Evolutionary conservation across 2,113 vertebrate species (phyloP), one percentile per base, ranked within the genome.

Genomic region (Gallinago undulata): DNA sequence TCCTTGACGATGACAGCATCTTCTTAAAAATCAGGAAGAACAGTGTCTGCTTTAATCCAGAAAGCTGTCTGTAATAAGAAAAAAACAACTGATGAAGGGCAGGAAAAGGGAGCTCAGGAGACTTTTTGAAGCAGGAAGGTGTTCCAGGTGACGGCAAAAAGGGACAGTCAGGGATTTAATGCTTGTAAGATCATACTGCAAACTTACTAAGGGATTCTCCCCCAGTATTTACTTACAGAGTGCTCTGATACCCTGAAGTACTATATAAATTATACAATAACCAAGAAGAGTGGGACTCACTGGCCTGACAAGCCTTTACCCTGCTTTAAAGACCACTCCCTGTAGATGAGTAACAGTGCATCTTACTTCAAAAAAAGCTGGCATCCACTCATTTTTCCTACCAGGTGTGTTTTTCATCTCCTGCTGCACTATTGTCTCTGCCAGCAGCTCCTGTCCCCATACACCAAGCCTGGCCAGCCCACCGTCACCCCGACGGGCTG

Each of bases 401-500:
- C 64, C 84, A 81, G 89, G 87, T 93, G 89, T 84, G 76, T 23
- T 94, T 70, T 83, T 37, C n/a, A 39, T 60, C 84, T 73, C 64
- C 76, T 82, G 43, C 73, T 25, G 7, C 3, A 27, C 50, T 79
- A 0, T 51, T 69, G 62, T 31, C 73, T 39, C 43, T 35, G 53
- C 33, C 62, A 53, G 68, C 70, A 81, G 69, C 69, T 72, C 31
- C 0, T 12, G 1, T 13, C 67, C 82, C 82, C 67, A 64, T 21
- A 22, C 62, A 63, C 51, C 10, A 6, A 55, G 33, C 24, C 77
- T 25, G 28, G 11, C 7, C 41, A 73, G 81, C 57, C 31, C 76
- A 47, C 10, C 0, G 0, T 3, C 7, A 1, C 74, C 22, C 7
- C 2, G 3, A 27, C 0, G 1, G 50, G 60, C 55, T 72, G 89